These are phyloP conservation scores for Samia ricini DNA, from an alignment of 1,140 invertebrate species.

Conservation along the genomic window DNA sequence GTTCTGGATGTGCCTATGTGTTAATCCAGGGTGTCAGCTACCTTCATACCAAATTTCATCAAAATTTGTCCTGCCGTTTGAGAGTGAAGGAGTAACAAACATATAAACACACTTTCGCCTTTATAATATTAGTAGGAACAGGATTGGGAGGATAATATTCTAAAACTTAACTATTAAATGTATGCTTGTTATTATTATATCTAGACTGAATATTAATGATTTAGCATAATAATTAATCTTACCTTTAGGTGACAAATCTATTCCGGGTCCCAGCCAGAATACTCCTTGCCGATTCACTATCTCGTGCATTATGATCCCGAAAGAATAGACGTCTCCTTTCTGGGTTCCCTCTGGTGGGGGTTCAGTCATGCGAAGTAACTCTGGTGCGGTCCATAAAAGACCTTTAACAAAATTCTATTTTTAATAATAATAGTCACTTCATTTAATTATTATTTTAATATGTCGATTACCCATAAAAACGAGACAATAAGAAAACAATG, in stretches of 20 bases:
- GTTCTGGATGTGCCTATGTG: too few relatives aligned
- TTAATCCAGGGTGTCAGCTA: too few relatives aligned
- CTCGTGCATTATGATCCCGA: constrained; percentile 96
- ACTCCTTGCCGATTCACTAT: constrained; percentile 91
- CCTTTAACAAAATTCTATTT: constrained; percentile 73
- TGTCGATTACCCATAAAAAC: too few relatives aligned
- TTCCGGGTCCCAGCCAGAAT: constrained; percentile 86
- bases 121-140: neutral
- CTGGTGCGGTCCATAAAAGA: constrained; percentile 95
- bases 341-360: constrained; percentile 87
- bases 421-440: neutral
- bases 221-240: neutral
- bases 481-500: too few relatives aligned
- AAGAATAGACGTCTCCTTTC: constrained; percentile 96
- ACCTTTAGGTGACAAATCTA: constrained; percentile 84
- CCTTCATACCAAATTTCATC: too few relatives aligned
- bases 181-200: too few relatives aligned
- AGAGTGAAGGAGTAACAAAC: too few relatives aligned
- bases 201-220: too few relatives aligned
- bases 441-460: too few relatives aligned
- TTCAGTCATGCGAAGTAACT: constrained; percentile 86
- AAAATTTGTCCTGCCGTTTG: too few relatives aligned
- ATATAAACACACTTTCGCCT: neutral
- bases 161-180: too few relatives aligned
- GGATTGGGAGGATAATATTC: too few relatives aligned